Percentiles rank a stretch among this genome's conserved stretches.
Evolutionary conservation across 2,113 vertebrate genomes (phyloP).

Genomic region (Aegypius monachus): DNA sequence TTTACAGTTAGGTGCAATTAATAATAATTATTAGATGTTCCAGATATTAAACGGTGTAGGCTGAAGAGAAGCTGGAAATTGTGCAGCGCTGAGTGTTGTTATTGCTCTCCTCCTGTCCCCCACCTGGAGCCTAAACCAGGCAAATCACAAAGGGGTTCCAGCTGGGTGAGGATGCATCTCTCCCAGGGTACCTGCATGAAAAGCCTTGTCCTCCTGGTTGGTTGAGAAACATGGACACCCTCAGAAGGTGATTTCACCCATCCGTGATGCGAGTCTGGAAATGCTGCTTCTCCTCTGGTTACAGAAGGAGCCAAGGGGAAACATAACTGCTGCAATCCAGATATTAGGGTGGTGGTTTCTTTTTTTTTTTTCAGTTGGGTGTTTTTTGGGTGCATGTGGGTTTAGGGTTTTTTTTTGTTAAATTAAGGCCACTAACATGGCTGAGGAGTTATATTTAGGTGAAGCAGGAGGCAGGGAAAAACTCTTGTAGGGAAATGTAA

Average conservation of each 20-base stretch:
- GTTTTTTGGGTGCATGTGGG: neutral
- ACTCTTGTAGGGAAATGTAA: neutral
- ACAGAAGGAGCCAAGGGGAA: neutral
- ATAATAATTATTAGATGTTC: neutral
- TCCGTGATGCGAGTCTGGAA: accelerated
- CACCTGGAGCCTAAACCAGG: neutral
- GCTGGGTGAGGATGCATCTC: neutral
- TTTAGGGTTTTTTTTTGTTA: neutral
- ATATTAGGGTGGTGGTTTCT: neutral
- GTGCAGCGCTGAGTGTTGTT: neutral
- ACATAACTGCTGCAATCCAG: neutral
- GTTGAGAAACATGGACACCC: neutral
- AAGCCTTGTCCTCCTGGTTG: neutral
- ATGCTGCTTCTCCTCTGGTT: neutral
- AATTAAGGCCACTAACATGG: neutral
- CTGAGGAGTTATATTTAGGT: neutral
- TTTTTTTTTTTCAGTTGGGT: neutral
- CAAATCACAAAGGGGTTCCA: neutral
- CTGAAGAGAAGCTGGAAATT: neutral
- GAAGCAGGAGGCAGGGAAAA: neutral
- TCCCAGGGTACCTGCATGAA: neutral
- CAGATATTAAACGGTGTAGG: neutral
- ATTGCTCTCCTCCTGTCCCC: neutral
- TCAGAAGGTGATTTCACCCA: neutral
- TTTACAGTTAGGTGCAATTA: neutral